Evolutionary conservation across 2,113 vertebrate species (phyloP).

Genomic region (Neofelis nebulosa): DNA sequence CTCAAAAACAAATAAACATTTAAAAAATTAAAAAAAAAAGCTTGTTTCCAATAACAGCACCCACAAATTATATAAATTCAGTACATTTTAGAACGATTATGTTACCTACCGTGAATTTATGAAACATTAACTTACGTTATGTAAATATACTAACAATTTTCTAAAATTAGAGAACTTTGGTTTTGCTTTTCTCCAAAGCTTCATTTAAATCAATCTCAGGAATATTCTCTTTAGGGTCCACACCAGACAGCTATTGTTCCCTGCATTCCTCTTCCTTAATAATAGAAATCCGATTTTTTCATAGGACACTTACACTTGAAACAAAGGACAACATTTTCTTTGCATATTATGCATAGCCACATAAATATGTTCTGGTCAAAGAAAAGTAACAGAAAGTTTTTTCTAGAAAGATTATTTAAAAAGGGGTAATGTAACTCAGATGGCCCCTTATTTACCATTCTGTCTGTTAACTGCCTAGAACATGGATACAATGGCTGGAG

Average conservation of each 20-base stretch:
- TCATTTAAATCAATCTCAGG: not conserved
- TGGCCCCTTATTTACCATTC: not conserved
- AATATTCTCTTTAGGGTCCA: not conserved
- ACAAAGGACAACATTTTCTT: not conserved
- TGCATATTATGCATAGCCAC: not conserved
- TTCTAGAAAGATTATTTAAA: not conserved
- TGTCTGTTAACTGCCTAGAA: not conserved
- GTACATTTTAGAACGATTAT: not conserved
- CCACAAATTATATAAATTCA: not conserved
- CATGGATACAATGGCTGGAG: not conserved
- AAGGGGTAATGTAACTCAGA: not conserved
- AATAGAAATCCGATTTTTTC: not conserved
- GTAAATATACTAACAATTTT: not conserved
- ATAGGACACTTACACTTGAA: not conserved
- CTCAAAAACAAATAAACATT: too few relatives aligned
- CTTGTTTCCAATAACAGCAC: not conserved
- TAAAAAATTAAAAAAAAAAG: not conserved
- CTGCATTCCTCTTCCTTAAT: not conserved
- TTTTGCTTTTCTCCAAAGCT: slow-evolving; percentile 14
- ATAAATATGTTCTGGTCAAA: not conserved
- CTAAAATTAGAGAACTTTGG: not conserved
- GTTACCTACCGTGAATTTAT: not conserved
- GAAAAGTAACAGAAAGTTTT: not conserved
- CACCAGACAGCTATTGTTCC: not conserved
- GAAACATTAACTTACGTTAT: not conserved